Conservation (phyloP, 2,113 vertebrate genomes). For the Alaudala cheleensis region DNA sequence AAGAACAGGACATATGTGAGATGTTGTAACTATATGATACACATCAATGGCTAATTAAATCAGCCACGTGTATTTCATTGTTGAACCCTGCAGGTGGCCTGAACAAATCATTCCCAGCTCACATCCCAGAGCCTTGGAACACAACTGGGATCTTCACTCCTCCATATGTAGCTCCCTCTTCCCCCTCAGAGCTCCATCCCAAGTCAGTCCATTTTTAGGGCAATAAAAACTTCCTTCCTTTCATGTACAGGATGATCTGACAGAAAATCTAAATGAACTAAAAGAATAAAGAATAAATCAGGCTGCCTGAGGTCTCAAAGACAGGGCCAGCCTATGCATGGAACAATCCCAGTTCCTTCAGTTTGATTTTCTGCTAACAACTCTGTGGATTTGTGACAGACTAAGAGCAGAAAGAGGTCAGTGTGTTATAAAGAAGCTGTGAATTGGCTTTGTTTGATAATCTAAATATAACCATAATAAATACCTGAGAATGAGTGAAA, state of each 20-base stretch:
- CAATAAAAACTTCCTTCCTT: background rate
- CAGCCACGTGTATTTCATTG: background rate
- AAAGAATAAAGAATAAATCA: background rate
- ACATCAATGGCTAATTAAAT: background rate
- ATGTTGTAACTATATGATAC: background rate
- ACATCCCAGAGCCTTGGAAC: background rate
- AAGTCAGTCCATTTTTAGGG: background rate
- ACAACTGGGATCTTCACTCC: background rate
- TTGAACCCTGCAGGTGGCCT: background rate
- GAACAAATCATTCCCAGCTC: background rate
- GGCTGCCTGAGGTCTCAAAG: background rate
- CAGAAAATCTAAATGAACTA: background rate
- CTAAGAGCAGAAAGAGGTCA: background rate
- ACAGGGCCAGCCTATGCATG: background rate
- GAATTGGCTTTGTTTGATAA: background rate
- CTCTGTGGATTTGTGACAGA: background rate
- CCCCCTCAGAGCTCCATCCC: background rate
- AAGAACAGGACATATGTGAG: background rate
- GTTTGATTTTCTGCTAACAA: background rate
- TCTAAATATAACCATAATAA: background rate
- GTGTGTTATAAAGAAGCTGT: background rate
- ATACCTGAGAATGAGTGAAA: background rate
- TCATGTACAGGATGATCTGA: background rate
- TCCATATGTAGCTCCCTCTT: background rate
- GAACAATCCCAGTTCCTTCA: background rate